Evolutionary conservation across 2,888 invertebrate species (phyloP), one percentile per base, ranked within the genome.

Genomic region (Drosophila mimetica): DNA sequence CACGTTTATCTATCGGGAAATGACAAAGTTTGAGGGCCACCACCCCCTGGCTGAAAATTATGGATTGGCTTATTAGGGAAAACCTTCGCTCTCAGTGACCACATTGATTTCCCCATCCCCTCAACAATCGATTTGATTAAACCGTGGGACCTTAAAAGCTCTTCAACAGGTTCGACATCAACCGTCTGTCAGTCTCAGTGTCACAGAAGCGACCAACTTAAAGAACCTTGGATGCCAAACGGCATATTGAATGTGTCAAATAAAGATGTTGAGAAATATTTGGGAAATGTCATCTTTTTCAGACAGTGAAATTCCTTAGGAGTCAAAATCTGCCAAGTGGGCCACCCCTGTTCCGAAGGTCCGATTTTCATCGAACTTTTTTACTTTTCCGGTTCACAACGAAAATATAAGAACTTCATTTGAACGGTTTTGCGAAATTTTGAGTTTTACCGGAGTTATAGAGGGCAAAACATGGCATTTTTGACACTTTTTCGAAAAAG

Each of bases 51-150:
- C 28, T 16, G 60, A 36, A 63, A 66, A 57, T 57, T 69, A 50
- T 57, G 48, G 48, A 32, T 54, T 54, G 20, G 65, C 66, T 47
- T 66, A 66, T 41, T 66, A 47, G 20, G 54, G 30, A 42, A 28
- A 52, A 66, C 65, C 66, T 66, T 64, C 64, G 44, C 36, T 64
- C 51, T 51, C 30, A 52, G 51, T 71, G 69, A 60, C 71, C 69
- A 59, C 71, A 71, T 69, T 52, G 69, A 52, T 50, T 58, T 50
- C 53, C 71, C 46, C 47, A 25, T 25, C 51, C 37, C 25, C 42
- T 41, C 47, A n/a, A n/a, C 44, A 25, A 16, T 20, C 34, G 9
- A 47, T 37, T 25, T 39, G 50, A 55, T 61, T 28, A 63, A 36
- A 37, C 42, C 32, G 28, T 63, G 34, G 63, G 54, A 63, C 66